phyloP scores from a whole-genome alignment of 2,113 vertebrate genomes.

The Maccullochella peelii region DNA sequence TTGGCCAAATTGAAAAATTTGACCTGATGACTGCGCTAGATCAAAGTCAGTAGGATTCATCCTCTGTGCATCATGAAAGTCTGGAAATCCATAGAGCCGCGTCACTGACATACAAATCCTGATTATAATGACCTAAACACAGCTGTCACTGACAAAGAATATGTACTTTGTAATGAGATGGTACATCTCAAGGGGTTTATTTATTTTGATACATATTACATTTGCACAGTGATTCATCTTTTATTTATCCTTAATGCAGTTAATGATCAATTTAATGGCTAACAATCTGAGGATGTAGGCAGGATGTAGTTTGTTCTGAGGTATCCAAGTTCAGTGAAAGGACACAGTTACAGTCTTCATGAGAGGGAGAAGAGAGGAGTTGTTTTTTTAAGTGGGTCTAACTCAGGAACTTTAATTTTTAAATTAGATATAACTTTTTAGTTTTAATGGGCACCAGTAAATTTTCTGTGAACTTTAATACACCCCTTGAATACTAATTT shows the following conservation, averaged over 20 bases:
- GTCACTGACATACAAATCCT: background rate
- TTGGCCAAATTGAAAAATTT: background rate
- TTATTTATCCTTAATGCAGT: background rate
- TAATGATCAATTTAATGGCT: background rate
- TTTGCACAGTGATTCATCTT: background rate
- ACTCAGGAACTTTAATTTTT: constrained; percentile 4
- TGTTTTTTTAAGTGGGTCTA: background rate
- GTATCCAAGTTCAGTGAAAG: background rate
- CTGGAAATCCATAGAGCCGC: too few relatives aligned
- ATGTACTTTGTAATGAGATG: background rate
- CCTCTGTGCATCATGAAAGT: background rate
- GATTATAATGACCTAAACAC: background rate
- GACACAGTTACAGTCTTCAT: background rate
- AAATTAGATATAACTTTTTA: constrained; percentile 4
- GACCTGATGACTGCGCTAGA: background rate
- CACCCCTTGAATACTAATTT: constrained; percentile 38
- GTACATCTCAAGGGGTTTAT: background rate
- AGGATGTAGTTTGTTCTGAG: background rate
- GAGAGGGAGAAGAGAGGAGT: background rate
- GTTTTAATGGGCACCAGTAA: constrained; percentile 17
- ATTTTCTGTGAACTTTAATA: constrained; percentile 17
- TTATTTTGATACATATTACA: background rate
- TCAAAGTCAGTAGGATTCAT: background rate
- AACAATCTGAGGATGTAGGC: background rate
- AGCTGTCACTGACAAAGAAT: background rate